These are phyloP conservation scores for Spatula versicolor DNA, from an alignment of 2,797 vertebrate species.

Conservation along the genomic window DNA sequence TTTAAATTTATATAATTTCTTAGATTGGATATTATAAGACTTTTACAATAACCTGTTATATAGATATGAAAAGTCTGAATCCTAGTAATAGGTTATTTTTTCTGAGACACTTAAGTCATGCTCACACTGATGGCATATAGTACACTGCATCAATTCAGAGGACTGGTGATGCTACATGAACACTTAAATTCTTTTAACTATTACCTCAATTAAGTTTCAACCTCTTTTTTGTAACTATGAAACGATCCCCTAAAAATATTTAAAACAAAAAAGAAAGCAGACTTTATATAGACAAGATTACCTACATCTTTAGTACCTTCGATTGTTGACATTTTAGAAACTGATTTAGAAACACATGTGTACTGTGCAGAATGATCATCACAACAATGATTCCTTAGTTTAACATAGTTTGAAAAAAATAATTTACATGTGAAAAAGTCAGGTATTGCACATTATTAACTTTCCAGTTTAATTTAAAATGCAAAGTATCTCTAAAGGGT, in stretches of 20 bases:
- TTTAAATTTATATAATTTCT: not conserved
- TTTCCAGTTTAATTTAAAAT: slow-evolving; percentile 26
- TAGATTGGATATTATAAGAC: not conserved
- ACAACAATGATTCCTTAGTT: not conserved
- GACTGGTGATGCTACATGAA: not conserved
- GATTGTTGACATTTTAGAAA: not conserved
- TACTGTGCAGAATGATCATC: not conserved
- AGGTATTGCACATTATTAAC: slow-evolving; percentile 14
- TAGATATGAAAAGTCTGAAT: not conserved
- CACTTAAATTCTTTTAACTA: not conserved
- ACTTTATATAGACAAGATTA: not conserved
- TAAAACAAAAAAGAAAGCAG: not conserved
- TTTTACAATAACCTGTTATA: not conserved
- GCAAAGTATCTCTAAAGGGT: not conserved
- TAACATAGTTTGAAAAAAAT: not conserved
- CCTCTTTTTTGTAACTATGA: not conserved
- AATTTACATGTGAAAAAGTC: not conserved
- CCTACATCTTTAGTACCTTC: not conserved
- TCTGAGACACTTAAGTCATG: not conserved
- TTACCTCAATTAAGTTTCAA: not conserved
- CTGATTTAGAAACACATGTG: not conserved
- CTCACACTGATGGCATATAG: not conserved
- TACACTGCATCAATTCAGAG: not conserved
- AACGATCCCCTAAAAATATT: not conserved
- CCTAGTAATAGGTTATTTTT: not conserved